A percentile compares a stretch with the other conserved stretches of the same genome.
Conservation (phyloP, 2,888 invertebrate genomes). For the Folsomia manolachei region DNA sequence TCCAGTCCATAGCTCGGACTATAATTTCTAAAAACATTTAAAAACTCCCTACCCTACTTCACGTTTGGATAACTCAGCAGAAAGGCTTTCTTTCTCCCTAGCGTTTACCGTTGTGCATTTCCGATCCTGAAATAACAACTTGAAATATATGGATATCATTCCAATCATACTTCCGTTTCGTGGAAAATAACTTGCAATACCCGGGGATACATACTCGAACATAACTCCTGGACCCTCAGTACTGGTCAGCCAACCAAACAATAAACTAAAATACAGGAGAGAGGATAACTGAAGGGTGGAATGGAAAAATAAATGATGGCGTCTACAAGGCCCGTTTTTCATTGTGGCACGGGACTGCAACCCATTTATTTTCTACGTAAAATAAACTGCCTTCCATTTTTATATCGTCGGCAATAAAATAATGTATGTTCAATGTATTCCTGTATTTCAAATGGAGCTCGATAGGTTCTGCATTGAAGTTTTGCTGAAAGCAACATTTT, state of each 20-base stretch:
- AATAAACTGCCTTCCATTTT: neutral
- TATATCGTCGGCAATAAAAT: neutral
- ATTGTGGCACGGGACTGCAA: neutral
- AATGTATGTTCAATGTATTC: neutral
- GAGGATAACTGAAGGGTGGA: neutral
- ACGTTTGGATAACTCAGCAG: no score
- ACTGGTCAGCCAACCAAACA: neutral
- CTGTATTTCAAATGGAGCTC: neutral
- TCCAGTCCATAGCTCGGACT: no score
- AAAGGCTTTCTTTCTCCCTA: no score
- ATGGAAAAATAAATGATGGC: neutral
- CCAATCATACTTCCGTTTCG: neutral
- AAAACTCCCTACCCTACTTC: neutral
- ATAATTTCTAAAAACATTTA: neutral
- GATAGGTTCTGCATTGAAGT: neutral
- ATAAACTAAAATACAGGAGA: neutral
- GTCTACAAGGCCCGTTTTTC: neutral
- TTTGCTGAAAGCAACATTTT: neutral
- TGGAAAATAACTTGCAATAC: no score
- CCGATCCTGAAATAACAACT: neutral
- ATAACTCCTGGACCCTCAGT: neutral
- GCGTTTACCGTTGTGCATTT: neutral
- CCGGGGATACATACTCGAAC: no score
- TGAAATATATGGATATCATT: neutral
- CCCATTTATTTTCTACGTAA: neutral